A percentile compares a stretch with the other conserved stretches of the same genome.
Conservation (phyloP, 2,888 invertebrate species). For the Bellardia bayeri region DNA sequence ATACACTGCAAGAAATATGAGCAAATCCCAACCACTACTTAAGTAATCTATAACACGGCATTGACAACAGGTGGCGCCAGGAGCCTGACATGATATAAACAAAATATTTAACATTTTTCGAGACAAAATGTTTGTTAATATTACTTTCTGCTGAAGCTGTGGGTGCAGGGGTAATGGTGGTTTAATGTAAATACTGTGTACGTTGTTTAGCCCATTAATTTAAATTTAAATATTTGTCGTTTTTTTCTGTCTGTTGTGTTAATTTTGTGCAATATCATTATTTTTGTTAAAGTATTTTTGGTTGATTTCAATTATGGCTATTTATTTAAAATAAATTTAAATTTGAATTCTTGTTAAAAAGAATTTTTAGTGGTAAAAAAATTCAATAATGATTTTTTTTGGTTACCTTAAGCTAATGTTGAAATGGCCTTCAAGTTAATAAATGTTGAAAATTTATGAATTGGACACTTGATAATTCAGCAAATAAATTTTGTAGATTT, state of each 20-base stretch:
- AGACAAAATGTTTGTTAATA: not conserved
- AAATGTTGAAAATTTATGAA: conserved; percentile 51
- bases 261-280: conserved; percentile 36
- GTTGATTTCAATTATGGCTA: conserved; percentile 39
- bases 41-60: conserved; percentile 12
- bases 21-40: not conserved
- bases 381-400: conserved; percentile 1
- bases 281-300: conserved; percentile 26
- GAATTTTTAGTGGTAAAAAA: conserved; percentile 18
- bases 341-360: conserved; percentile 47
- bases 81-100: not conserved
- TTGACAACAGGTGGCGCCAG: conserved; percentile 70
- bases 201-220: conserved; percentile 39
- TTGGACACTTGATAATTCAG: conserved; percentile 48
- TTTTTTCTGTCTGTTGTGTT: not conserved
- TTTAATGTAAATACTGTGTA: not conserved
- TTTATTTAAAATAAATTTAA: conserved; percentile 51
- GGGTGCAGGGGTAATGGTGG: conserved; percentile 14
- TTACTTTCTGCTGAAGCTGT: not conserved
- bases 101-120: not conserved
- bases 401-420: not conserved
- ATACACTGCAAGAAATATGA: conserved; percentile 14
- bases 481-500: conserved; percentile 13
- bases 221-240: conserved; percentile 6
- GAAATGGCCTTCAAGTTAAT: conserved; percentile 53